phyloP scores from a whole-genome alignment of 2,113 vertebrate genomes.

The Rhipidura dahli region DNA sequence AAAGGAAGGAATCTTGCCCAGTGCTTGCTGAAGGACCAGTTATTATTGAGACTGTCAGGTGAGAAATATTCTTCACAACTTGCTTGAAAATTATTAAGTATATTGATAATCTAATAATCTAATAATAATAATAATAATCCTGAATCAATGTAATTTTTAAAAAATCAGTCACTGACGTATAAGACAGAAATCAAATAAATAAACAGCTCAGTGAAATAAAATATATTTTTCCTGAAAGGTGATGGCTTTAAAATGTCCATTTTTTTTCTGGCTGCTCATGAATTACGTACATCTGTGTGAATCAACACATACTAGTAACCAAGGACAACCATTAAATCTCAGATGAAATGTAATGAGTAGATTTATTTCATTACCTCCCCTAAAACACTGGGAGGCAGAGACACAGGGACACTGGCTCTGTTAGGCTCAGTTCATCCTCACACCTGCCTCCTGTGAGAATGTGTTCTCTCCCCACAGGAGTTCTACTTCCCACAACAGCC shows the following conservation, averaged over 20 bases:
- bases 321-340: neutral
- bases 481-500: neutral
- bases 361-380: neutral
- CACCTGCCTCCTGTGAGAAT: neutral
- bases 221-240: neutral
- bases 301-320: neutral
- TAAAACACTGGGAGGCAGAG: neutral
- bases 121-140: neutral
- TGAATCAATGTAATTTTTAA: neutral
- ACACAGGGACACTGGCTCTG: fast-evolving
- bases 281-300: neutral
- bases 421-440: neutral
- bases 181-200: neutral
- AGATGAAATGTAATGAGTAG: neutral
- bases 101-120: neutral
- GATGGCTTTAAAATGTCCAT: neutral
- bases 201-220: neutral
- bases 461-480: neutral
- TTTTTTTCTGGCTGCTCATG: neutral
- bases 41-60: neutral
- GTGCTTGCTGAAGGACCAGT: neutral
- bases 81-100: neutral
- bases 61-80: neutral
- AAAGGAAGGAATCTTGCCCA: neutral
- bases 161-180: neutral